phyloP scores from a whole-genome alignment of 2,888 invertebrate species.

The Ormyrus rosae region DNA sequence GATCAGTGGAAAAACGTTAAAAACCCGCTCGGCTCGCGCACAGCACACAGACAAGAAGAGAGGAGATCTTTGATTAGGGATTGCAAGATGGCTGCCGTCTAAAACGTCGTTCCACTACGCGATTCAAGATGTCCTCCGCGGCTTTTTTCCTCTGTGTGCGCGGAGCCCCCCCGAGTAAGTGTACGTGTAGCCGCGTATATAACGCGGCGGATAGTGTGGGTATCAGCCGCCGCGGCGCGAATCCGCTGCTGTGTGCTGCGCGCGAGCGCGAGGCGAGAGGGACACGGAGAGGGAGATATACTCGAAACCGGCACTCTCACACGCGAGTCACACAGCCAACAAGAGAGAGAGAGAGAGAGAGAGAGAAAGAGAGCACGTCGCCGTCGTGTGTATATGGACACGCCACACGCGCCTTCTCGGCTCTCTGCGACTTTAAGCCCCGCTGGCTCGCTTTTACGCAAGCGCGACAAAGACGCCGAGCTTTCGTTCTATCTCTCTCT shows the following conservation, averaged over 20 bases:
- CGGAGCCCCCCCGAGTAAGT: not conserved
- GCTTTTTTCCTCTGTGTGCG: conserved; percentile 34
- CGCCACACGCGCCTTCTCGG: not conserved
- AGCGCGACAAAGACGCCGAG: conserved; percentile 17
- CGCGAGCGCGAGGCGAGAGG: not conserved
- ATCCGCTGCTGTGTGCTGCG: not conserved
- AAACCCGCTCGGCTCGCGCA: conserved; percentile 78
- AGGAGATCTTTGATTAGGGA: conserved; percentile 88
- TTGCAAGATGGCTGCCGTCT: conserved; percentile 91
- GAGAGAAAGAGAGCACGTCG: not conserved
- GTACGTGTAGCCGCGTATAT: not conserved
- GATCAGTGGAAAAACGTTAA: conserved; percentile 25
- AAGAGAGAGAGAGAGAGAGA: conserved; percentile 6
- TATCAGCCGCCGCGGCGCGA: conserved; percentile 20
- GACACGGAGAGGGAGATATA: not conserved
- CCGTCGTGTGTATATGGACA: not conserved
- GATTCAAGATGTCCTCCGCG: conserved; percentile 77
- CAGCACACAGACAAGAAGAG: conserved; percentile 78
- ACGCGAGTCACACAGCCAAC: no score
- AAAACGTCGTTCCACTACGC: conserved; percentile 85
- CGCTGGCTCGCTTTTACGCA: conserved; percentile 40
- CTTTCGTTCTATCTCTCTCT: not conserved
- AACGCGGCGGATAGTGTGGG: no score
- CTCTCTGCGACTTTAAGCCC: not conserved
- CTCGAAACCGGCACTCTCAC: not conserved